These are phyloP conservation scores for Drosophila paramelanica DNA, from an alignment of 2,888 invertebrate genomes.

Conservation along the genomic window DNA sequence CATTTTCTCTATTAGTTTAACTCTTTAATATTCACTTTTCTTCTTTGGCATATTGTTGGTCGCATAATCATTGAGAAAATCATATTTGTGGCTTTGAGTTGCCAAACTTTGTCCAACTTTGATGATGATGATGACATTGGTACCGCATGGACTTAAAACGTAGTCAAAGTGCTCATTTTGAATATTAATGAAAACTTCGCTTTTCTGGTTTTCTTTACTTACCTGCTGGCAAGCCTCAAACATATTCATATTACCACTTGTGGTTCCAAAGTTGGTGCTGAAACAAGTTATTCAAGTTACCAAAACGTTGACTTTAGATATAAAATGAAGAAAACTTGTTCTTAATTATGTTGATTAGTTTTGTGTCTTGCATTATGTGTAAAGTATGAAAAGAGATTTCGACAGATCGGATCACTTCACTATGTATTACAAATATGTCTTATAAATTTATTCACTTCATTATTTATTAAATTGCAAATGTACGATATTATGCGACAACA, in stretches of 20 bases:
- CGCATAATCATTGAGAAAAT: constrained; percentile 52
- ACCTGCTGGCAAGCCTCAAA: constrained; percentile 5
- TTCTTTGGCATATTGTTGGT: constrained; percentile 26
- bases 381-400: too few species aligned
- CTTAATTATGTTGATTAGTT: too few species aligned
- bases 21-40: neutral
- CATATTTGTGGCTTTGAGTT: constrained; percentile 54
- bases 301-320: neutral
- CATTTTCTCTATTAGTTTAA: neutral
- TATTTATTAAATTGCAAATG: too few species aligned
- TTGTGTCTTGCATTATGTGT: too few species aligned
- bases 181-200: constrained; percentile 50
- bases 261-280: neutral
- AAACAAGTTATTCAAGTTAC: neutral
- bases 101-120: constrained; percentile 47
- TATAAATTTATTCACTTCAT: too few species aligned
- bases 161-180: constrained; percentile 35
- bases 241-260: constrained; percentile 3
- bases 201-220: neutral
- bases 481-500: too few species aligned
- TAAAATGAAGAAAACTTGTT: neutral
- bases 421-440: too few species aligned
- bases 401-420: too few species aligned
- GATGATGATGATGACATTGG: constrained; percentile 1
- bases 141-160: neutral